Evolutionary conservation across 2,797 vertebrate genomes (phyloP), one percentile per base, ranked within the genome.

Genomic region (Scolopax rusticola): DNA sequence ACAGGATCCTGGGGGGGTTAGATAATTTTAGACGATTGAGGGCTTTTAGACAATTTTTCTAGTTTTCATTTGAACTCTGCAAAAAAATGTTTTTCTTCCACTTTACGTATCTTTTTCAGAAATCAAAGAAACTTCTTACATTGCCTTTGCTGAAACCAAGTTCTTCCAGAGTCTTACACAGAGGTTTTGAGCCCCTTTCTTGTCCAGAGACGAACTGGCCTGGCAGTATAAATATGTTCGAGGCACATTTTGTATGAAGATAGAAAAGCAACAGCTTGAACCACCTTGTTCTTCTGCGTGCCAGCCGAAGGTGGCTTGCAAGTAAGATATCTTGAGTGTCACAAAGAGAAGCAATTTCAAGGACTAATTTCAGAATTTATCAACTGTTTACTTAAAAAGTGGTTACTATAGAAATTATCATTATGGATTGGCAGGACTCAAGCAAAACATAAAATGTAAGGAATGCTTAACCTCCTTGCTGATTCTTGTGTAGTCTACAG

Each of bases 391-490:
- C 85, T 92, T 91, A 24, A 88, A 79, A 93, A 81, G 69, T 20
- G 53, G 87, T 95, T 93, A 76, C 94, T 91, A 71, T 90, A 95
- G 94, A 69, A 95, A 93, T 90, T 95, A 96, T 94, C 91, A 12
- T 51, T 88, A 71, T 28, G 67, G 76, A 43, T 76, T 48, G 47
- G 57, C 27, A 65, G 68, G 61, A 71, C 38, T 33, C 61, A 4
- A 68, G 76, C 61, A 69, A 69, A 90, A 84, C 50, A 84, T 28
- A 6, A 59, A 63, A 59, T 27, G 47, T 38, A 86, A 88, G 73
- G 81, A 81, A 54, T 32, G 21, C 69, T 73, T 59, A 57, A 81
- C 64, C 30, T 93, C 40, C 48, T 50, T 30, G 16, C 30, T 69
- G 50, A 59, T n/a, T 88, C 54, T 38, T 56, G 24, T 36, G 61